phyloP scores from a whole-genome alignment of 1,140 invertebrate genomes.

The Chionoecetes opilio region DNA sequence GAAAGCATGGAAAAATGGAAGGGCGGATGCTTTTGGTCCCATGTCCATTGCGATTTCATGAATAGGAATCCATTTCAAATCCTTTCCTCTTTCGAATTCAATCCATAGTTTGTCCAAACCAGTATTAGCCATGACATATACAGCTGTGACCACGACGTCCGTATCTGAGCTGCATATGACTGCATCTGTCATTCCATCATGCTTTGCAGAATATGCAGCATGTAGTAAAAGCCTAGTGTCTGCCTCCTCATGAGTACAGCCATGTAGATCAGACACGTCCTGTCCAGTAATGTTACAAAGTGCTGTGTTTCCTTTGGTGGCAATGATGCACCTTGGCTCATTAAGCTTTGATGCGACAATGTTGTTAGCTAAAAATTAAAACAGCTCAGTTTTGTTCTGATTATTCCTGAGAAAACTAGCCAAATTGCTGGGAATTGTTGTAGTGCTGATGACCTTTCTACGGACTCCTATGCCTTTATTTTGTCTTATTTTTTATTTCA shows the following conservation, averaged over 20 bases:
- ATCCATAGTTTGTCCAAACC: slow-evolving; percentile 13
- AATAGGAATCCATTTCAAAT: slow-evolving; percentile 78
- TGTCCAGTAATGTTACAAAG: background rate
- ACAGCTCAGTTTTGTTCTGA: slow-evolving; percentile 31
- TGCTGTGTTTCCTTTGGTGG: slow-evolving; percentile 15
- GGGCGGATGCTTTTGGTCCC: slow-evolving; percentile 70
- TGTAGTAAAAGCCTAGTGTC: no score
- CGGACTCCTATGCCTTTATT: background rate
- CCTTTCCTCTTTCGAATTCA: background rate
- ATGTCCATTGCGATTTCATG: slow-evolving; percentile 74
- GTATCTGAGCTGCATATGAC: slow-evolving; percentile 11
- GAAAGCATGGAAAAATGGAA: slow-evolving; percentile 74
- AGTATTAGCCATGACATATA: background rate
- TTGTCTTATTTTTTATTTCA: slow-evolving; percentile 20
- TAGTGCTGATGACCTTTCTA: background rate
- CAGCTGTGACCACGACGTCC: background rate
- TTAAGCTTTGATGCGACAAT: background rate
- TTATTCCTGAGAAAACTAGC: background rate
- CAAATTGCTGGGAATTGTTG: slow-evolving; percentile 14
- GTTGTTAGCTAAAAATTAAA: slow-evolving; percentile 34
- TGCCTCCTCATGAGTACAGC: slow-evolving; percentile 31
- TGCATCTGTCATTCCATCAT: background rate
- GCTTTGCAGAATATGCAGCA: background rate
- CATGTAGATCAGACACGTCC: background rate
- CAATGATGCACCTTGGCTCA: background rate